Evolutionary conservation across 2,888 invertebrate genomes (phyloP).

Genomic region (Tethea ocularis): DNA sequence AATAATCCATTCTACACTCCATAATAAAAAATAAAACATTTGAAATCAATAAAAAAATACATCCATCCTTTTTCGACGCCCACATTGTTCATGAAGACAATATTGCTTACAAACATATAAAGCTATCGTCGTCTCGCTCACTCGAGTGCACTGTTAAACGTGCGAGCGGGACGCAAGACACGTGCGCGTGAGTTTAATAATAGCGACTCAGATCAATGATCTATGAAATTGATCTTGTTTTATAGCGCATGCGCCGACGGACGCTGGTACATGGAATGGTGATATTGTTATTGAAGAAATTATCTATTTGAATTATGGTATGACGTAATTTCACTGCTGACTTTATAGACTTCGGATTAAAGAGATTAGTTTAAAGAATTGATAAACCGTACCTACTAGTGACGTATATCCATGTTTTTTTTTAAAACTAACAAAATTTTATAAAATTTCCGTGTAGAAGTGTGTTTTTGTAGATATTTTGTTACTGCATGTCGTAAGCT

Average conservation of each 20-base stretch:
- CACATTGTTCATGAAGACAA: background rate
- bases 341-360: too few relatives aligned
- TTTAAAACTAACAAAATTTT: too few relatives aligned
- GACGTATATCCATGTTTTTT: too few relatives aligned
- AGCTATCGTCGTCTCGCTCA: background rate
- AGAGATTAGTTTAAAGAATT: too few relatives aligned
- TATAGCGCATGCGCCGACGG: slow-evolving; percentile 4
- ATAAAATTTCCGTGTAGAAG: too few relatives aligned
- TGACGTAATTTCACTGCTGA: background rate
- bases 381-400: too few relatives aligned
- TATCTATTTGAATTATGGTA: background rate
- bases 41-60: slow-evolving; percentile 2
- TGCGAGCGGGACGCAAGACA: slow-evolving; percentile 12
- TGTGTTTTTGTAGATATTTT: too few relatives aligned
- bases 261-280: background rate
- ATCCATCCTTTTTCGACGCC: slow-evolving; percentile 4
- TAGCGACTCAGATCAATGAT: slow-evolving; percentile 22
- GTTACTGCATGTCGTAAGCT: too few relatives aligned
- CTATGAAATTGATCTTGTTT: slow-evolving; percentile 14
- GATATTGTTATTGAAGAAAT: background rate
- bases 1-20: background rate
- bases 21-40: background rate
- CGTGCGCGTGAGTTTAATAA: slow-evolving; percentile 16
- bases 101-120: background rate
- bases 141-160: background rate